Base-by-base conservation (phyloP, 2,113 vertebrate species). In the Ochotona curzoniae region DNA sequence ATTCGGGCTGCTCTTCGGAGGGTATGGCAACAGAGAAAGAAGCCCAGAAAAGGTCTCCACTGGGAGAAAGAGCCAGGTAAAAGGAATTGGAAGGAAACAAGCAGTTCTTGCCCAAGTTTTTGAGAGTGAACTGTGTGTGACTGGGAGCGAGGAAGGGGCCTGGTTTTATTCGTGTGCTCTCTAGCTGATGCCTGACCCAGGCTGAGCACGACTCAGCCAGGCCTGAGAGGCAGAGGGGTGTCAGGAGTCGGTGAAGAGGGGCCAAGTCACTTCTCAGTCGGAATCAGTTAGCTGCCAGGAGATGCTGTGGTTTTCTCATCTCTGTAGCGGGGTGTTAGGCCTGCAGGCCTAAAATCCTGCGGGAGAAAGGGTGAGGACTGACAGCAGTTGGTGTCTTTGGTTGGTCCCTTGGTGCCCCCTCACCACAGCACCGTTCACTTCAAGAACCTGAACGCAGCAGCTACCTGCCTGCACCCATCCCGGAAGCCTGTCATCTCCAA, bases 161-260 rank as follows among this genome's bases (percentile, higher is more conserved):
- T 47, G 2, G 26, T 13, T n/a, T 20, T 63, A 49, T 18, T 28
- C 35, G 54, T 25, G n/a, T 25, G 25, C 47, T 20, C 66, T 63
- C 1, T 0, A 57, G 44, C 6, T 32, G 8, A 8, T 8, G 23
- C 3, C 23, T 6, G 7, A 32, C 25, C 5, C 8, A 7, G 87
- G 23, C 78, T 73, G 30, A 10, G 35, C 47, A 28, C n/a, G 70
- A 26, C 70, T 64, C 2, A 10, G 26, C 32, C 54, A 61, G 57
- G 32, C 14, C 49, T 28, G 51, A 73, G 28, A 30, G 78, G 64
- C 13, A 1, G 8, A 14, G 38, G 79, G 8, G 13, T 8, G 30
- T 20, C 38, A 10, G 10, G 69, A 63, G 25, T 38, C 87, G 30
- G 71, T 51, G 87, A 44, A 25, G 7, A 26, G 12, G 0, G 4